Conservation (phyloP, 2,888 invertebrate genomes). For the Mimas tiliae region DNA sequence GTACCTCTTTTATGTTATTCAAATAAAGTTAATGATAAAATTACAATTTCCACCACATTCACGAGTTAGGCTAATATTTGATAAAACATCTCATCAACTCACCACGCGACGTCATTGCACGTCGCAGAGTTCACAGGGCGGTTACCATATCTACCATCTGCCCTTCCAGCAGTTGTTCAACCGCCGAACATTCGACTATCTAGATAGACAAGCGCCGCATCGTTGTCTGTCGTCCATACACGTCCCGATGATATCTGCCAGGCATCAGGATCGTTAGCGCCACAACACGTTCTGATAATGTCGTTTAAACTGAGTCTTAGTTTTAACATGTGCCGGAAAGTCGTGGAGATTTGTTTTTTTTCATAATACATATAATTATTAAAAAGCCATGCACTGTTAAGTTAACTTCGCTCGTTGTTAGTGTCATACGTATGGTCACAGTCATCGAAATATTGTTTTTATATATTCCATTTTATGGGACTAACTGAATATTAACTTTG, state of each 20-base stretch:
- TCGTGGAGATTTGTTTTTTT: background rate
- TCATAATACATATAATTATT: no score
- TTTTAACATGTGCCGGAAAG: background rate
- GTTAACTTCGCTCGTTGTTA: no score
- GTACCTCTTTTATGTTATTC: background rate
- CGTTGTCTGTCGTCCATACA: background rate
- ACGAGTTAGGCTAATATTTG: background rate
- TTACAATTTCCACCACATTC: slow-evolving; percentile 12
- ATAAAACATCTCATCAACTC: background rate
- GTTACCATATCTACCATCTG: slow-evolving; percentile 9
- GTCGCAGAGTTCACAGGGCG: slow-evolving; percentile 9
- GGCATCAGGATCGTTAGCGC: slow-evolving; percentile 37
- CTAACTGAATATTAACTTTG: no score
- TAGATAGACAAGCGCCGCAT: slow-evolving; percentile 1
- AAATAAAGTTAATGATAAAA: background rate
- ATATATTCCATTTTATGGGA: no score
- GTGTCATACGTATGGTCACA: no score
- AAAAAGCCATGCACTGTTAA: no score
- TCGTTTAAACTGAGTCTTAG: slow-evolving; percentile 27
- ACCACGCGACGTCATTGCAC: background rate
- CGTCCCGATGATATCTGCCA: slow-evolving; percentile 25
- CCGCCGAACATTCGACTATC: background rate
- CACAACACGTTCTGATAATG: slow-evolving; percentile 40
- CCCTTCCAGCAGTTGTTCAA: slow-evolving; percentile 7
- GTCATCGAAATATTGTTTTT: no score